Evolutionary conservation across 1,140 invertebrate genomes (phyloP).

Genomic region (Drosophila nigrodunni): DNA sequence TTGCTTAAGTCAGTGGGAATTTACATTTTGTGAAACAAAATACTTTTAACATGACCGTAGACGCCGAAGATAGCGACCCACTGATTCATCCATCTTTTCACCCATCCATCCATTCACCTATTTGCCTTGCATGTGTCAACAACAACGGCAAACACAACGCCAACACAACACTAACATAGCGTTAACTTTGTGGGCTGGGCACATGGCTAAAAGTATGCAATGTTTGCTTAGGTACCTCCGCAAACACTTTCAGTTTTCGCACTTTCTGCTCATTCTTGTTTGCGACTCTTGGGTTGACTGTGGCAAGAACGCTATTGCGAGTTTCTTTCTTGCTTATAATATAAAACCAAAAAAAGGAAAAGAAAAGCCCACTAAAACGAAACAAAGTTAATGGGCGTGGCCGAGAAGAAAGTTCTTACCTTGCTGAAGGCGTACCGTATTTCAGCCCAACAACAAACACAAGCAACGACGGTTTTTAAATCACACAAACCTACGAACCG

Average conservation of each 20-base stretch:
- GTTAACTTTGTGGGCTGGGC: slow-evolving; percentile 33
- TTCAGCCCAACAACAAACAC: slow-evolving; percentile 53
- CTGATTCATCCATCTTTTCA: neutral
- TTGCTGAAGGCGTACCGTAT: slow-evolving; percentile 20
- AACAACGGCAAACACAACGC: slow-evolving; percentile 40
- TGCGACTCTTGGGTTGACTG: slow-evolving; percentile 32
- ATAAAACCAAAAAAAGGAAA: slow-evolving; percentile 11
- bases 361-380: slow-evolving; percentile 1
- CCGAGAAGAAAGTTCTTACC: slow-evolving; percentile 36
- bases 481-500: slow-evolving; percentile 34
- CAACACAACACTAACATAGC: slow-evolving; percentile 40
- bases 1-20: slow-evolving; percentile 61
- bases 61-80: slow-evolving; percentile 16
- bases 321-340: slow-evolving; percentile 26
- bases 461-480: slow-evolving; percentile 51
- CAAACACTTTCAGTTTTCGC: slow-evolving; percentile 49
- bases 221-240: slow-evolving; percentile 68
- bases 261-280: slow-evolving; percentile 20
- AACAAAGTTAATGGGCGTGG: slow-evolving; percentile 54
- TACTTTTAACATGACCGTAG: slow-evolving; percentile 58
- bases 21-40: slow-evolving; percentile 79
- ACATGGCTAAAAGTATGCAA: slow-evolving; percentile 64
- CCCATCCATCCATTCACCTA: neutral
- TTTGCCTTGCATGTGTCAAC: slow-evolving; percentile 55
- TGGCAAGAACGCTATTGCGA: slow-evolving; percentile 46